phyloP scores from a whole-genome alignment of 2,113 vertebrate species.

The Podiceps cristatus region DNA sequence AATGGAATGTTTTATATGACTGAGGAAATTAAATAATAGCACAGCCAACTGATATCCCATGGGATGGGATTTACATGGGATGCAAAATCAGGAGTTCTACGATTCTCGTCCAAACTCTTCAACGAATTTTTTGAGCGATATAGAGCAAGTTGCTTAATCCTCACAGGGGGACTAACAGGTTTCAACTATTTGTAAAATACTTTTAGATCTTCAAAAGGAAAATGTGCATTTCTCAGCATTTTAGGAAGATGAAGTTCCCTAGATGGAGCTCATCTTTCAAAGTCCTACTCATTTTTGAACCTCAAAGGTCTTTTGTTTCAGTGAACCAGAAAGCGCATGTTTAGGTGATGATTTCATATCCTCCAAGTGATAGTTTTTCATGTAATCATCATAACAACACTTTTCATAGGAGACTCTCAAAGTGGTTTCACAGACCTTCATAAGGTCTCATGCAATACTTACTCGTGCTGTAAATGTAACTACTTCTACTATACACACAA shows the following conservation, averaged over 20 bases:
- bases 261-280: background rate
- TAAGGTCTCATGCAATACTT: background rate
- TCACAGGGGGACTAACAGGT: background rate
- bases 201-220: background rate
- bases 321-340: background rate
- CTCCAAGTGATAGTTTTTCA: constrained; percentile 10
- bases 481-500: background rate
- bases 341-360: constrained; percentile 13
- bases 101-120: background rate
- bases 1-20: background rate
- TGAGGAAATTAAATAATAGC: background rate
- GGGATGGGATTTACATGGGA: background rate
- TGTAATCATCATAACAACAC: background rate
- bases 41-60: background rate
- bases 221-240: background rate
- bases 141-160: background rate
- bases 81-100: background rate
- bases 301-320: background rate
- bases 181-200: background rate
- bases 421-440: background rate
- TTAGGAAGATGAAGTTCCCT: background rate
- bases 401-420: background rate
- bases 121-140: background rate
- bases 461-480: background rate
- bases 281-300: background rate